These are phyloP conservation scores for Pseudochirops corinnae DNA, from an alignment of 2,797 vertebrate species.

Conservation along the genomic window DNA sequence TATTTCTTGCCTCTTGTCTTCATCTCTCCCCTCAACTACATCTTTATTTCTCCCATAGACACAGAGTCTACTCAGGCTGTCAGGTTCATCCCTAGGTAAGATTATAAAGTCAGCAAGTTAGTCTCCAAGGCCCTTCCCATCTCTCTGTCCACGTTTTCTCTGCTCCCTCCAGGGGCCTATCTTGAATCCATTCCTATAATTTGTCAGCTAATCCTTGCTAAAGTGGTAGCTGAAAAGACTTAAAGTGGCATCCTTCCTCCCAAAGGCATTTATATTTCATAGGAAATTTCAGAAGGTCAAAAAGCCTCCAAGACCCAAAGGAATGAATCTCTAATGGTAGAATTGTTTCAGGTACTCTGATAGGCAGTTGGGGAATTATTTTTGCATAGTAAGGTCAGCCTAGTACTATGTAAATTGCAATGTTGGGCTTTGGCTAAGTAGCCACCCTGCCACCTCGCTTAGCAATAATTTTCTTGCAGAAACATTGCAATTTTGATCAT, in stretches of 20 bases:
- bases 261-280: not conserved
- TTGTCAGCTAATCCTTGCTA: slow-evolving; percentile 2
- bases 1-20: not conserved
- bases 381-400: not conserved
- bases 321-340: not conserved
- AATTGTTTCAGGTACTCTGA: not conserved
- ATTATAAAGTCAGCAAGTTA: not conserved
- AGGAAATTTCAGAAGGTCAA: not conserved
- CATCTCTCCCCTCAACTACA: not conserved
- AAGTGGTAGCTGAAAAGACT: not conserved
- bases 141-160: slow-evolving; percentile 36
- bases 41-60: not conserved
- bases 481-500: not conserved
- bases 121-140: not conserved
- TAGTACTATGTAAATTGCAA: not conserved
- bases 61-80: not conserved
- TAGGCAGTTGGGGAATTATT: not conserved
- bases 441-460: not conserved
- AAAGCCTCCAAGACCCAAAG: not conserved
- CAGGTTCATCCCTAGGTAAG: not conserved
- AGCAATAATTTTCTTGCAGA: not conserved
- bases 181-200: not conserved
- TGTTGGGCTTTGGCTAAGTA: not conserved
- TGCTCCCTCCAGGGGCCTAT: not conserved
- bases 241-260: not conserved